Evolutionary conservation across 2,797 vertebrate genomes (phyloP).

Genomic region (Emydoidea blandingii): DNA sequence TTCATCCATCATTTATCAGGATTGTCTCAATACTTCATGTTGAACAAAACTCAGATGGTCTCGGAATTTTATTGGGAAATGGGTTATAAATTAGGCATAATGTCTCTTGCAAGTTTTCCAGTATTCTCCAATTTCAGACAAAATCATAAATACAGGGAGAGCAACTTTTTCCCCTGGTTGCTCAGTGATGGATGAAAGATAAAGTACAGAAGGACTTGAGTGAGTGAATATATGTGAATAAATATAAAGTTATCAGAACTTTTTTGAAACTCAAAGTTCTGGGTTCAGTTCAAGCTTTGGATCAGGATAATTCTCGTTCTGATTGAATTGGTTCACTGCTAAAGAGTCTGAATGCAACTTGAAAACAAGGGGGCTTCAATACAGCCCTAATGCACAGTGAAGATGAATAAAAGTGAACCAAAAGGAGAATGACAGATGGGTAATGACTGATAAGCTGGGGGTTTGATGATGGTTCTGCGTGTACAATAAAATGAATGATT

Average conservation of each 20-base stretch:
- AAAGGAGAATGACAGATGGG: slow-evolving; percentile 47
- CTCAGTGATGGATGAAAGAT: neutral
- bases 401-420: slow-evolving; percentile 56
- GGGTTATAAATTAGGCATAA: neutral
- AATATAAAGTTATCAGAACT: neutral
- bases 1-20: neutral
- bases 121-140: neutral
- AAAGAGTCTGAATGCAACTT: neutral
- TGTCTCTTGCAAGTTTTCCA: rapidly evolving
- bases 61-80: neutral
- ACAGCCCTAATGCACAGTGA: neutral
- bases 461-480: neutral
- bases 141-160: neutral
- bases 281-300: neutral
- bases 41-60: neutral
- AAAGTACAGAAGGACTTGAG: neutral
- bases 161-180: neutral
- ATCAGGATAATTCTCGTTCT: neutral
- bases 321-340: neutral
- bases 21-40: neutral
- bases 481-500: slow-evolving; percentile 64
- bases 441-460: slow-evolving; percentile 24
- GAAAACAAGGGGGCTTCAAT: neutral
- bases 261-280: neutral
- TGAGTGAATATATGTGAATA: neutral